Percentiles rank a stretch among this genome's conserved stretches.
Conservation (phyloP, 2,113 vertebrate genomes). For the Microtus ochrogaster region DNA sequence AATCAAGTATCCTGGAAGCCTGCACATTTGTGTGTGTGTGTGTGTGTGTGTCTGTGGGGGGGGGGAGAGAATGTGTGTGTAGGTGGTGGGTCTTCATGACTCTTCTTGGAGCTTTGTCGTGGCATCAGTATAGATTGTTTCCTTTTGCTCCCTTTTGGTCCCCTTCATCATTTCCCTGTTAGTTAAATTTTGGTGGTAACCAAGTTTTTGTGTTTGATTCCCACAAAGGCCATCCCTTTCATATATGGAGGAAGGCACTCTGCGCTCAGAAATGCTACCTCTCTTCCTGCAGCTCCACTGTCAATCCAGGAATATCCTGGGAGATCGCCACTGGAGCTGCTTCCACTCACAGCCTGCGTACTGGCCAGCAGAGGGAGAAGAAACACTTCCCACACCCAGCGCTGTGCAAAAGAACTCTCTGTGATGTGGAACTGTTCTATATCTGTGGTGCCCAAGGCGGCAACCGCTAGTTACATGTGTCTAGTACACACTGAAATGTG, state of each 20-base stretch:
- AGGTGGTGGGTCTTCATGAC: not conserved
- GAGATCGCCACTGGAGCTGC: slow-evolving; percentile 52
- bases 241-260: not conserved
- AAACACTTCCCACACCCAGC: slow-evolving; percentile 73
- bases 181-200: not conserved
- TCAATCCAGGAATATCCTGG: slow-evolving; percentile 52
- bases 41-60: too few relatives aligned
- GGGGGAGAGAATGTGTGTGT: not conserved
- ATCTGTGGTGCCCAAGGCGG: not conserved
- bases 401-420: slow-evolving; percentile 57
- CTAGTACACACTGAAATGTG: not conserved
- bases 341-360: slow-evolving; percentile 63
- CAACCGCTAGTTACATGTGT: not conserved
- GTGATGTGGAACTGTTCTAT: slow-evolving; percentile 45
- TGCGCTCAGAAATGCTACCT: slow-evolving; percentile 26
- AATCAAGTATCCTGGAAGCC: not conserved
- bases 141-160: not conserved
- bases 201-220: not conserved
- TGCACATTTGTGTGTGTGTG: not conserved
- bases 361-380: slow-evolving; percentile 56
- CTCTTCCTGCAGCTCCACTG: not conserved
- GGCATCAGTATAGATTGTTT: not conserved
- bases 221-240: not conserved
- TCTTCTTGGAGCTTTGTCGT: not conserved
- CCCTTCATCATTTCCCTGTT: not conserved